A percentile compares a stretch with the other conserved stretches of the same genome.
phyloP scores from a whole-genome alignment of 2,797 vertebrate genomes.

The Erethizon dorsatum region DNA sequence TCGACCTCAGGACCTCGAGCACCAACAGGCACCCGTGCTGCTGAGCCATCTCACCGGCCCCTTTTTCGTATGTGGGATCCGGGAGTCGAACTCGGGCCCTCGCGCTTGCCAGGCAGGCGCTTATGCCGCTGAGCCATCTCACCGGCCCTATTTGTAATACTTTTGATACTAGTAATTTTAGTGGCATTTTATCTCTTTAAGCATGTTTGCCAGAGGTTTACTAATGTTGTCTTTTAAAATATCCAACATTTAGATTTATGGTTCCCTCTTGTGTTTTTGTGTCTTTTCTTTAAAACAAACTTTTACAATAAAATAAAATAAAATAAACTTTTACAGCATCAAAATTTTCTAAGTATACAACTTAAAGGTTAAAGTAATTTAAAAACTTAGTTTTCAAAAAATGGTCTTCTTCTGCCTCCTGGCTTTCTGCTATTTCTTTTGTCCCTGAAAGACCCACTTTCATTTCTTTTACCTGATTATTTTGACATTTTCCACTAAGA shows the following conservation, averaged over 20 bases:
- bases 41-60: too few relatives aligned
- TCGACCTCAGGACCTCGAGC: too few relatives aligned
- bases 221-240: not conserved
- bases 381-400: not conserved
- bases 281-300: constrained; percentile 10
- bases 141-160: not conserved
- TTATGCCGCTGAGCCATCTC: too few relatives aligned
- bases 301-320: too few relatives aligned
- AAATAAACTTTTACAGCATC: not conserved
- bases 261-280: not conserved
- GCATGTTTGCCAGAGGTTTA: not conserved
- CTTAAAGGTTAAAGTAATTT: not conserved
- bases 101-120: too few relatives aligned
- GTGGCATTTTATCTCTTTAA: not conserved
- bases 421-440: not conserved
- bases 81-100: too few relatives aligned
- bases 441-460: not conserved
- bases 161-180: constrained; percentile 6
- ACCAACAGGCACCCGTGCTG: too few relatives aligned
- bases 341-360: not conserved
- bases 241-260: not conserved
- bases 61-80: too few relatives aligned
- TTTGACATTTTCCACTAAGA: not conserved
- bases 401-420: not conserved
- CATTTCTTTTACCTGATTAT: not conserved